Conservation (phyloP, 2,888 invertebrate genomes). For the Sthenelais limicola region DNA sequence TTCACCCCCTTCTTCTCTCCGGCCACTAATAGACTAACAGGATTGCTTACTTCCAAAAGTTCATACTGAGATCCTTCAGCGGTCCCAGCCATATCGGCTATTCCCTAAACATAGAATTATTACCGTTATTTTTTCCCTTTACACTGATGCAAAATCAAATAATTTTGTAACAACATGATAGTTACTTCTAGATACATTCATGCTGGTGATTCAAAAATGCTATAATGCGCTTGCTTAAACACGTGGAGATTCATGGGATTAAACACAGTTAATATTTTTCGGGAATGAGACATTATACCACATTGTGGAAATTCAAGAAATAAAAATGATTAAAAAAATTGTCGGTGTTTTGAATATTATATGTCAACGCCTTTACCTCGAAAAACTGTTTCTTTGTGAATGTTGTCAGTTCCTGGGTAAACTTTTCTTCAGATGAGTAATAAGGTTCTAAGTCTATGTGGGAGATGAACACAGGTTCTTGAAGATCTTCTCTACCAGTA, state of each 20-base stretch:
- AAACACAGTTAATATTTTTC: too few species aligned
- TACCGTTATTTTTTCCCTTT: too few species aligned
- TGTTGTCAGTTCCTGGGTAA: constrained; percentile 60
- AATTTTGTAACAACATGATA: too few species aligned
- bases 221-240: too few species aligned
- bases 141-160: too few species aligned
- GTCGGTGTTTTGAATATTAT: too few species aligned
- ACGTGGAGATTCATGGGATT: too few species aligned
- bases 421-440: constrained; percentile 59
- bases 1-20: constrained; percentile 59
- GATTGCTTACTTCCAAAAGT: constrained; percentile 64
- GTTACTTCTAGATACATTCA: too few species aligned
- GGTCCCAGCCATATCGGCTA: constrained; percentile 64
- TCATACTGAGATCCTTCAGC: constrained; percentile 60
- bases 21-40: constrained; percentile 58
- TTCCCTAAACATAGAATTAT: constrained; percentile 57
- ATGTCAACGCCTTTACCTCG: constrained; percentile 59
- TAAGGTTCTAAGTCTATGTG: constrained; percentile 42
- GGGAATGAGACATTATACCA: too few species aligned
- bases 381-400: constrained; percentile 69
- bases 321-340: too few species aligned
- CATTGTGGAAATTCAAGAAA: too few species aligned
- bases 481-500: not conserved
- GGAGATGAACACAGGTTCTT: constrained; percentile 46
- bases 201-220: too few species aligned